Evolutionary conservation across 2,113 vertebrate genomes (phyloP).

Genomic region (Tragelaphus scriptus): DNA sequence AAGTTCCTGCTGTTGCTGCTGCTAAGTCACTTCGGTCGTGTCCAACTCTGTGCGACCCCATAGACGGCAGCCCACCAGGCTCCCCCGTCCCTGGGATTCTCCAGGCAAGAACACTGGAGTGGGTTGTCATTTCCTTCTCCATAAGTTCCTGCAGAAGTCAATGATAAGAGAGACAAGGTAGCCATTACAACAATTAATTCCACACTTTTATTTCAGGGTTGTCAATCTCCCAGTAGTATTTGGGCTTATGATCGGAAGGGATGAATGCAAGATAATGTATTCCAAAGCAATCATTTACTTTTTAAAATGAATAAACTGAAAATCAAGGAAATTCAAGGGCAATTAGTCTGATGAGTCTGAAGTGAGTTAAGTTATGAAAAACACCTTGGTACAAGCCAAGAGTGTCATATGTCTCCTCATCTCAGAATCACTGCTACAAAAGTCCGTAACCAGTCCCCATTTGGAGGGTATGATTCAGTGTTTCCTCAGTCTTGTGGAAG

Average conservation of each 20-base stretch:
- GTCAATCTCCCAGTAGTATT: background rate
- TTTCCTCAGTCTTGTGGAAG: background rate
- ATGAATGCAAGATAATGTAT: background rate
- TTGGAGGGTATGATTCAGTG: background rate
- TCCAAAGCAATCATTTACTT: background rate
- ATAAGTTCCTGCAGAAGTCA: background rate
- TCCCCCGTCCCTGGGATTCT: too few relatives aligned
- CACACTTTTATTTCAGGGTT: background rate
- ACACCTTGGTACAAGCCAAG: background rate
- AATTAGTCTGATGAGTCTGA: background rate
- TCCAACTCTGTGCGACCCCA: too few relatives aligned
- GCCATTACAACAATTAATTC: background rate
- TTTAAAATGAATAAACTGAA: background rate
- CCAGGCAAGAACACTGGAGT: too few relatives aligned
- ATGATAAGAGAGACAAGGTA: background rate
- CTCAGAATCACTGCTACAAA: background rate
- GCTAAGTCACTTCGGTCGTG: too few relatives aligned
- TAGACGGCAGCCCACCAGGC: too few relatives aligned
- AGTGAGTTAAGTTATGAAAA: background rate
- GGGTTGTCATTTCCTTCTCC: too few relatives aligned
- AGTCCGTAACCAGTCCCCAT: background rate
- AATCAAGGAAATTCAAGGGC: background rate
- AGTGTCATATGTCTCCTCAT: accelerated
- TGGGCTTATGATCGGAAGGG: background rate
- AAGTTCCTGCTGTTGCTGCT: background rate